phyloP scores from a whole-genome alignment of 2,113 vertebrate species.

The Erinaceus europaeus region DNA sequence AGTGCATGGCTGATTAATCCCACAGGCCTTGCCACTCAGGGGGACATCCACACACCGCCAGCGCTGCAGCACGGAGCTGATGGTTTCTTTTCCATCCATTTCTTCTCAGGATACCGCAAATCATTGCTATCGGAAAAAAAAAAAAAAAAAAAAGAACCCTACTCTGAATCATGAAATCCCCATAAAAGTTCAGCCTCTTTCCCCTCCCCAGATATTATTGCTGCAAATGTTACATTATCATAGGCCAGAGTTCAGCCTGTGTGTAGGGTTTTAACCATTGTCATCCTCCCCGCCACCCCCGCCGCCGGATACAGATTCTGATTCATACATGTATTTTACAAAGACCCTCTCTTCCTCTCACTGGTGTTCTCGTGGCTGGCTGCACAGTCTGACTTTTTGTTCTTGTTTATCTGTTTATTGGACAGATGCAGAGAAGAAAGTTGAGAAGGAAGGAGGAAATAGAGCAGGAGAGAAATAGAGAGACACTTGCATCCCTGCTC shows the following conservation, averaged over 20 bases:
- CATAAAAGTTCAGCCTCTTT: conserved; percentile 34
- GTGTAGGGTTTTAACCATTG: background rate
- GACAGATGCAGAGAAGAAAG: too few relatives aligned
- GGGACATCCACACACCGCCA: too few relatives aligned
- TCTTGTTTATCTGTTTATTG: too few relatives aligned
- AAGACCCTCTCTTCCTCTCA: background rate
- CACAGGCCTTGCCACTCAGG: too few relatives aligned
- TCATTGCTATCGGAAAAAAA: too few relatives aligned
- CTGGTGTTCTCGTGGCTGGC: background rate
- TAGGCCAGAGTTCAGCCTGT: conserved; percentile 31
- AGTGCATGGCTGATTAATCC: background rate
- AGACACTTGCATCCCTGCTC: too few relatives aligned
- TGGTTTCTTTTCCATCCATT: background rate
- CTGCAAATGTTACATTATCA: conserved; percentile 54
- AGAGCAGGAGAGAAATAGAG: too few relatives aligned
- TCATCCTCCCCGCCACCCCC: conserved; percentile 1
- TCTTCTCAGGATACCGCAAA: background rate
- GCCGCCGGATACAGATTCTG: background rate
- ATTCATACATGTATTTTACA: background rate
- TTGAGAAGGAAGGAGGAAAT: too few relatives aligned
- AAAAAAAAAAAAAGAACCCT: conserved; percentile 31
- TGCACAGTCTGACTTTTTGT: background rate
- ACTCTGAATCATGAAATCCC: background rate
- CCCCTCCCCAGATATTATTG: conserved; percentile 18
- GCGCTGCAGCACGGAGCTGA: too few relatives aligned